Percentiles rank a stretch among this genome's conserved stretches.
These are phyloP conservation scores for Eulemur rubriventer DNA, from an alignment of 2,797 vertebrate genomes.

Conservation along the genomic window DNA sequence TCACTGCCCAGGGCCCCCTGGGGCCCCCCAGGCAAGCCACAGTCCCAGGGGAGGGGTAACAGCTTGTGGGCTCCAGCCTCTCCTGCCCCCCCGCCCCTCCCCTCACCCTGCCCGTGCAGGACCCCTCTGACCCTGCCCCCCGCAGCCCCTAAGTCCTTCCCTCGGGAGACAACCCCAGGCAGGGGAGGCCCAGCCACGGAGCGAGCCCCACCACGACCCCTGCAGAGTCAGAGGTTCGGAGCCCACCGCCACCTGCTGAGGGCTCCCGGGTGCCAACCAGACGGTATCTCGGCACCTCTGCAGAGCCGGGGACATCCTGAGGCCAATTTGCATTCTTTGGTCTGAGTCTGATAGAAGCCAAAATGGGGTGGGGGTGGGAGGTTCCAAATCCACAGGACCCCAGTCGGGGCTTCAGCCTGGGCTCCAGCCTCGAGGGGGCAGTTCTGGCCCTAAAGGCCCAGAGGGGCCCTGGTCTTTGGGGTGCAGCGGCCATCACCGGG, in stretches of 20 bases:
- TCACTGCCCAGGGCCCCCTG: not conserved
- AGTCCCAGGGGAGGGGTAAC: not conserved
- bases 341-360: slow-evolving; percentile 65
- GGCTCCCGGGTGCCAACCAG: slow-evolving; percentile 70
- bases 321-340: slow-evolving; percentile 78
- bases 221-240: too few species aligned
- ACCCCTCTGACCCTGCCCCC: not conserved
- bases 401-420: not conserved
- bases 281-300: slow-evolving; percentile 65
- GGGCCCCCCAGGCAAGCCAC: too few species aligned
- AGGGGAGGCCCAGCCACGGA: not conserved
- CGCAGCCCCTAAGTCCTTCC: not conserved
- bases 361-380: not conserved
- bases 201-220: not conserved
- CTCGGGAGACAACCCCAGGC: not conserved
- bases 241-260: not conserved
- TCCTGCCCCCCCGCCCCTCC: not conserved
- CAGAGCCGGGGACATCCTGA: not conserved
- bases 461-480: not conserved
- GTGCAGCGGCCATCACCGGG: not conserved
- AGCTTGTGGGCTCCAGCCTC: not conserved
- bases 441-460: not conserved
- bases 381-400: not conserved
- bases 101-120: not conserved
- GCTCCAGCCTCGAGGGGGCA: not conserved